These are phyloP conservation scores for Catagonus wagneri DNA, from an alignment of 2,113 vertebrate species.

Conservation along the genomic window DNA sequence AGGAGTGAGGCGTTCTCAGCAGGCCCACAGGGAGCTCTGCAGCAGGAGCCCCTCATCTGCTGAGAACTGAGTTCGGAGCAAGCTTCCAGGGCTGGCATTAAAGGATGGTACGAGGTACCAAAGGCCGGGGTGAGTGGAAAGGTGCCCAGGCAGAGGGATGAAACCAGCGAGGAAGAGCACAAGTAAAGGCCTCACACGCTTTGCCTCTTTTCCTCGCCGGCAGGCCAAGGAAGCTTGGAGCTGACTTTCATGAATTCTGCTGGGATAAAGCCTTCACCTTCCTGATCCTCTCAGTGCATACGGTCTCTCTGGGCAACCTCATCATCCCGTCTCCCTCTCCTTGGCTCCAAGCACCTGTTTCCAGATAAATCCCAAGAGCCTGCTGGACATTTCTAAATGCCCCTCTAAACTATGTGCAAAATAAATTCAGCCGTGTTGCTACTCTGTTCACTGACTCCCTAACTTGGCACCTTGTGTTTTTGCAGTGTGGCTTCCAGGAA, in stretches of 20 bases:
- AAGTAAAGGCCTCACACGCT: fast-evolving
- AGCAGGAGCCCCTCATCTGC: not conserved
- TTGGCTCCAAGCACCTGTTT: too few species aligned
- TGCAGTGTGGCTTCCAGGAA: not conserved
- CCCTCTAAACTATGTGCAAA: too few species aligned
- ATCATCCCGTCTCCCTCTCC: not conserved
- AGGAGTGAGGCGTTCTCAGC: fast-evolving
- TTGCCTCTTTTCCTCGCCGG: fast-evolving
- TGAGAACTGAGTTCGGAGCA: not conserved
- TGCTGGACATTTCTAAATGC: not conserved
- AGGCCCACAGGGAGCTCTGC: not conserved
- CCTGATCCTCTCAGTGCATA: not conserved
- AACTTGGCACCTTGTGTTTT: not conserved
- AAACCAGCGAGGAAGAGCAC: not conserved
- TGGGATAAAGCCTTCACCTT: not conserved
- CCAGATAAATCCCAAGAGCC: not conserved
- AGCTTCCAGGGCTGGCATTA: not conserved
- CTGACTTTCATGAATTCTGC: not conserved
- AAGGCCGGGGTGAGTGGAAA: not conserved
- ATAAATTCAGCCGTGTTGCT: not conserved
- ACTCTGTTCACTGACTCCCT: not conserved
- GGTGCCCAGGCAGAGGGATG: fast-evolving
- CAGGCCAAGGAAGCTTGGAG: not conserved
- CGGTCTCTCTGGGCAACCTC: not conserved
- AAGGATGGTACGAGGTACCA: too few species aligned